Conservation (phyloP, 2,113 vertebrate species). For the Oceanodroma tethys region DNA sequence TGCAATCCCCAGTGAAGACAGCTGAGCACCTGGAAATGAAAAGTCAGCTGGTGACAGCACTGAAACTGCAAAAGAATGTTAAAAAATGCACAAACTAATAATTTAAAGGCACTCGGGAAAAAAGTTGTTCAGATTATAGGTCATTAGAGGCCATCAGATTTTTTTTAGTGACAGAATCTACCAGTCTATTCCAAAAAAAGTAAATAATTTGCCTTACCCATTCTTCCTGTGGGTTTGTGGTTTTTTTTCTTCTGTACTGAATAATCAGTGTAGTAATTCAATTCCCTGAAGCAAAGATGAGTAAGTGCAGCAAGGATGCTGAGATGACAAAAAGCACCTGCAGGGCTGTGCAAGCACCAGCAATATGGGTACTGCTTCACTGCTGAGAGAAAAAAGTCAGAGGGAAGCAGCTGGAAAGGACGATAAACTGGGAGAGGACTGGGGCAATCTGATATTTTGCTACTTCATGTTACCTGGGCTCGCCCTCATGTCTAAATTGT, state of each 20-base stretch:
- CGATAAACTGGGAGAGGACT: not conserved
- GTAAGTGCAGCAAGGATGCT: not conserved
- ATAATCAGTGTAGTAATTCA: not conserved
- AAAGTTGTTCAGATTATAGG: not conserved
- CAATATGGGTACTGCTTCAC: not conserved
- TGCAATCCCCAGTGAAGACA: not conserved
- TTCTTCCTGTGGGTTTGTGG: not conserved
- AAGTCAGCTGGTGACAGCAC: not conserved
- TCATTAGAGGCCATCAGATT: not conserved
- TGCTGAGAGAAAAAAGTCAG: not conserved
- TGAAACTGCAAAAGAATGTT: not conserved
- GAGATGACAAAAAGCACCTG: not conserved
- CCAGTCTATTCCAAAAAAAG: not conserved
- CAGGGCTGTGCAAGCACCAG: not conserved
- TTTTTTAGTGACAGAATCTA: not conserved
- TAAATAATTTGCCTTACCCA: not conserved
- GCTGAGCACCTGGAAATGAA: not conserved
- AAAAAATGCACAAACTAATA: not conserved
- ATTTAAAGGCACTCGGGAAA: not conserved
- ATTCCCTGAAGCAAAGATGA: not conserved
- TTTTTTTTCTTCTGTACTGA: not conserved
- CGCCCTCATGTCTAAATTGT: not conserved
- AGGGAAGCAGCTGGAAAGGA: not conserved
- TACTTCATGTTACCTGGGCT: not conserved
- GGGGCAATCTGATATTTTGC: not conserved